Conservation (phyloP, 1,140 invertebrate species). For the Cydia strobilella region DNA sequence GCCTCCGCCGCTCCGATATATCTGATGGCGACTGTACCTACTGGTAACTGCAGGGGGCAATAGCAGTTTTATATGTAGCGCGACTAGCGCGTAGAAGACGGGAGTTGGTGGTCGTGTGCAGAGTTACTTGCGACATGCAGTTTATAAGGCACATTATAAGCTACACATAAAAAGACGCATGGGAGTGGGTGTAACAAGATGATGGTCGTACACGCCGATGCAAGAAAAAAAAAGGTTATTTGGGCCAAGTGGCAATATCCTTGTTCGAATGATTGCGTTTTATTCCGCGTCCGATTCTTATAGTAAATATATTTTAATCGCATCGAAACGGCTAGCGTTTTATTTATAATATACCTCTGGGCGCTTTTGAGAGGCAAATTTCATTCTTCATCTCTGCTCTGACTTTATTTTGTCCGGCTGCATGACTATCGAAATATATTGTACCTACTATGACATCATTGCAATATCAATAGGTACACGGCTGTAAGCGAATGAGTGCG, state of each 20-base stretch:
- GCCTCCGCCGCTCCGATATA: no score
- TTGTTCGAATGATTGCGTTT: background rate
- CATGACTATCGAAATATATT: background rate
- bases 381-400: no score
- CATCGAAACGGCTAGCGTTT: no score
- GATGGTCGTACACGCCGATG: background rate
- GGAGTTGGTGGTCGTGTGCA: no score
- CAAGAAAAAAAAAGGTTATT: slow-evolving; percentile 8
- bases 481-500: background rate
- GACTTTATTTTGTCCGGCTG: background rate
- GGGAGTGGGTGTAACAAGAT: slow-evolving; percentile 7
- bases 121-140: background rate
- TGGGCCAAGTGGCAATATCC: slow-evolving; percentile 17
- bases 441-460: background rate
- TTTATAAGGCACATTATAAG: background rate
- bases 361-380: no score
- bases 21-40: no score
- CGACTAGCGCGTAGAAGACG: no score
- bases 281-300: background rate
- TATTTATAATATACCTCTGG: no score
- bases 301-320: no score
- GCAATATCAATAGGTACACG: background rate
- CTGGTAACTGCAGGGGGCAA: background rate
- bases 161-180: background rate
- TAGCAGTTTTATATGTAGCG: background rate